Conservation (phyloP, 2,797 vertebrate genomes). For the Sebastes dallii region DNA sequence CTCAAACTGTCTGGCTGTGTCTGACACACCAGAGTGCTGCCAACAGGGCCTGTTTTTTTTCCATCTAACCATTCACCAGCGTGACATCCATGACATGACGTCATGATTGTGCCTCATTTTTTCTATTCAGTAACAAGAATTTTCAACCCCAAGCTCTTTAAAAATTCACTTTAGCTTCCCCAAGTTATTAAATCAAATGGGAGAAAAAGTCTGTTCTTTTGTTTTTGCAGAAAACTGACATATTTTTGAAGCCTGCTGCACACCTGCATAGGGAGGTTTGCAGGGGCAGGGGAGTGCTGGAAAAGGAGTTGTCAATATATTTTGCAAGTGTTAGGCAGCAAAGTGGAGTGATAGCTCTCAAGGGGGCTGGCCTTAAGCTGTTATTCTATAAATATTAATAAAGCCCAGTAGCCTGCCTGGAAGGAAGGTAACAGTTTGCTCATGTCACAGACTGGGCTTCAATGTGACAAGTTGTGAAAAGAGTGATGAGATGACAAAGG, state of each 20-base stretch:
- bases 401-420: conserved; percentile 78
- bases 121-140: background rate
- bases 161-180: conserved; percentile 21
- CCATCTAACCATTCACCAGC: conserved; percentile 10
- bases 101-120: conserved; percentile 12
- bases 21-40: conserved; percentile 21
- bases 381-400: conserved; percentile 86
- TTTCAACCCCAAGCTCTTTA: conserved; percentile 1
- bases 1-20: conserved; percentile 23
- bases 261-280: conserved; percentile 35
- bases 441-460: conserved; percentile 74
- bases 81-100: conserved; percentile 43
- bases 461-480: conserved; percentile 76
- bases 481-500: conserved; percentile 74
- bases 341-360: conserved; percentile 78
- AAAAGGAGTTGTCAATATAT: conserved; percentile 83
- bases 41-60: background rate
- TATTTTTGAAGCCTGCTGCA: conserved; percentile 50
- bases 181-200: conserved; percentile 31
- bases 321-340: conserved; percentile 80
- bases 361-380: conserved; percentile 84
- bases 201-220: conserved; percentile 42
- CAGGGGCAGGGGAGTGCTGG: conserved; percentile 50
- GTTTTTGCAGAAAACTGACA: conserved; percentile 52
- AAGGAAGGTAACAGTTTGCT: conserved; percentile 82